These are phyloP conservation scores for Nothocercus julius DNA, from an alignment of 2,113 vertebrate genomes.

Conservation along the genomic window DNA sequence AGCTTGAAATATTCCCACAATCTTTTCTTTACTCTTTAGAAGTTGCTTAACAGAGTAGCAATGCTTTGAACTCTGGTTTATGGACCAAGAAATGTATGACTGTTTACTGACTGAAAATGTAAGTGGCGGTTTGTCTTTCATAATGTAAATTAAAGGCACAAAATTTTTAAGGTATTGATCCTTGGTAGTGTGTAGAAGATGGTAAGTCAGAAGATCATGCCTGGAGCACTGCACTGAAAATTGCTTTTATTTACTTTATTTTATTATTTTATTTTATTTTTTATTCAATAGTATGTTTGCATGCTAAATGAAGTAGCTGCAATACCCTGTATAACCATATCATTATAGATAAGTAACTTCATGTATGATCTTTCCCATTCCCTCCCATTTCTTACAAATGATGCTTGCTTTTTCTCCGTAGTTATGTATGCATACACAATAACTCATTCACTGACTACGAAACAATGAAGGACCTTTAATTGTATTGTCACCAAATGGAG, in stretches of 20 bases:
- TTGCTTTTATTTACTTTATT: accelerated
- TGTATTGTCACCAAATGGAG: neutral
- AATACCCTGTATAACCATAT: neutral
- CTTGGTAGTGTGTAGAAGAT: neutral
- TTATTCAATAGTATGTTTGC: neutral
- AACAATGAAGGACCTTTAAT: neutral
- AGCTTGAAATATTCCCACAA: neutral
- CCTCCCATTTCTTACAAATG: neutral
- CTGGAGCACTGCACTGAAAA: neutral
- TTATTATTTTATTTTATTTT: neutral
- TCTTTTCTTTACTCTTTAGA: neutral
- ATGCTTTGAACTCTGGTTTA: neutral
- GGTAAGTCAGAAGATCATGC: neutral
- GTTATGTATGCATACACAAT: neutral
- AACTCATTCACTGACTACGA: neutral
- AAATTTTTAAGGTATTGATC: neutral
- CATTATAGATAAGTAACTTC: neutral
- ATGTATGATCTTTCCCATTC: neutral
- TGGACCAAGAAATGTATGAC: neutral
- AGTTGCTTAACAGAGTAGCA: neutral
- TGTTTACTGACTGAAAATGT: neutral
- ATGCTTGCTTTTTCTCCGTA: neutral
- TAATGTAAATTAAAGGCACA: neutral
- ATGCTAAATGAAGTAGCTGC: neutral
- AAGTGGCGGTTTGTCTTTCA: neutral